A percentile compares a stretch with the other conserved stretches of the same genome.
phyloP scores from a whole-genome alignment of 2,888 invertebrate species.

The Ferrisia virgata region DNA sequence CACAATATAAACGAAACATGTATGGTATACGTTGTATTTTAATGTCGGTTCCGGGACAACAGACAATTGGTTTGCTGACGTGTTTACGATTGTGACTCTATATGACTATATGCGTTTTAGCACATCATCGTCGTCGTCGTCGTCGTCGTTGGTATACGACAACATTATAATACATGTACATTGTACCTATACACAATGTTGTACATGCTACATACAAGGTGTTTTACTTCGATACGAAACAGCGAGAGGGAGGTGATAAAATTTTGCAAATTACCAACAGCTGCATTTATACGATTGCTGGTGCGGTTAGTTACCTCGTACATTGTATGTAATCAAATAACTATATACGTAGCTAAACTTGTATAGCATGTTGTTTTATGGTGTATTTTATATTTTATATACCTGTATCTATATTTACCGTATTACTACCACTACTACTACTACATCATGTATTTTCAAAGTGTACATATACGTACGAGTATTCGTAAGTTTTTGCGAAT shows the following conservation, averaged over 20 bases:
- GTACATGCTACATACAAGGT: neutral
- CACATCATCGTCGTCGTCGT: too few relatives aligned
- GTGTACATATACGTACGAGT: too few relatives aligned
- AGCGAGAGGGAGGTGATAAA: neutral
- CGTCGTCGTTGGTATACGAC: too few relatives aligned
- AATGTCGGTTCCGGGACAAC: neutral
- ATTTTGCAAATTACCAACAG: neutral
- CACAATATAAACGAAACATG: neutral
- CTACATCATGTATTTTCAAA: too few relatives aligned
- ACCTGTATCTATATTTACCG: too few relatives aligned
- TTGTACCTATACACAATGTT: neutral
- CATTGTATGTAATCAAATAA: neutral
- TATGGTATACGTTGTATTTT: neutral
- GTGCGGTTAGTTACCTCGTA: slow-evolving; percentile 8
- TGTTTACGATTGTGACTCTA: neutral
- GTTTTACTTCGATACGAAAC: neutral
- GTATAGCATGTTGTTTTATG: neutral
- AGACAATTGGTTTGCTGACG: neutral
- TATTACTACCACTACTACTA: too few relatives aligned
- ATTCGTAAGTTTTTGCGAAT: neutral
- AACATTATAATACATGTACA: too few relatives aligned
- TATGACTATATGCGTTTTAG: too few relatives aligned
- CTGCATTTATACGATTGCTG: slow-evolving; percentile 9
- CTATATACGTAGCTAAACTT: neutral
- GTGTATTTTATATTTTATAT: neutral